Base-by-base conservation (phyloP, 2,113 vertebrate genomes). In the Ciconia stormi region DNA sequence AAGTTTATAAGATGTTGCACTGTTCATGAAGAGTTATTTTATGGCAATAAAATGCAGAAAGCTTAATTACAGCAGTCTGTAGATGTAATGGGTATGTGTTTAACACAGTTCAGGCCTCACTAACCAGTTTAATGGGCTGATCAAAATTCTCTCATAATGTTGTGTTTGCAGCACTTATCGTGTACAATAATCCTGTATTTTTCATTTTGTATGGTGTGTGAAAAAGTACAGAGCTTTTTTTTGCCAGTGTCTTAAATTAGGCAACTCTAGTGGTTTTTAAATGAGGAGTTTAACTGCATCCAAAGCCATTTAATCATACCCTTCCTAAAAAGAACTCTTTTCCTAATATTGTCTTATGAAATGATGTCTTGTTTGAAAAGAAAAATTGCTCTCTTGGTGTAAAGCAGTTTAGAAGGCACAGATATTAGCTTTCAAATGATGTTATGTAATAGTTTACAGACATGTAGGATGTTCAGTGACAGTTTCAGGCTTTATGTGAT, bases 71-170 rank as follows among this genome's bases (percentile, higher is more conserved):
- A 82, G 40, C 58, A 63, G 34, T 70, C 55, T 82, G 44, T 80
- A 90, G 61, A 87, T 65, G 32, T 63, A 84, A 67, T 85, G 32
- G 5, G n/a, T 78, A 27, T 90, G 40, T 97, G 80, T 96, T 95
- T 95, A 95, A 94, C 80, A 63, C n/a, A 96, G 59, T 96, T 89
- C 93, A 93, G 94, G 96, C 94, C 89, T 97, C 94, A 93, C 89
- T 97, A 86, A 95, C 90, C 80, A 88, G 73, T 95, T 97, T 97
- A 96, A 94, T 97, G 74, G 79, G 36, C 49, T 67, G 89, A 73
- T 94, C 44, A 83, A 88, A 97, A 90, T 96, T 94, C 50, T 97
- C 61, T 92, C 13, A 19, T 44, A 80, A 82, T 77, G 36, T 89
- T 83, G 30, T 92, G 29, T 92, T 94, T 86, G 38, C 44, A 87